These are phyloP conservation scores for Corbicula japonica DNA, from an alignment of 2,888 invertebrate species.

Conservation along the genomic window DNA sequence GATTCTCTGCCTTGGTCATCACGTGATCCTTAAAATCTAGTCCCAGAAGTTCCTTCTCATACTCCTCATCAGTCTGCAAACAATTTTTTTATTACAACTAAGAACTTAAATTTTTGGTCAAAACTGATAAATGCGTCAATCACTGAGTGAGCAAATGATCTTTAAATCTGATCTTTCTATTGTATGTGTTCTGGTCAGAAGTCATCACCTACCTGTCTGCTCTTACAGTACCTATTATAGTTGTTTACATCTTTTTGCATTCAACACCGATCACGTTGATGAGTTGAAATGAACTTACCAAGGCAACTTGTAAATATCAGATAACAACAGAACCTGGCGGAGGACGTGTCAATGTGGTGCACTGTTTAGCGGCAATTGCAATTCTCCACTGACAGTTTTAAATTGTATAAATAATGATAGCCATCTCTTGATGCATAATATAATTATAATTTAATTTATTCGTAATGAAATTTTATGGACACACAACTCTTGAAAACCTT, in stretches of 20 bases:
- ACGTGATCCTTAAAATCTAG: background rate
- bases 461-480: background rate
- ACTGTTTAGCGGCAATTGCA: no score
- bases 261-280: no score
- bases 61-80: slow-evolving; percentile 3
- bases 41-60: background rate
- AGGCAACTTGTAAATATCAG: no score
- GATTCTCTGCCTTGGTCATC: no score
- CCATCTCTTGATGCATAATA: background rate
- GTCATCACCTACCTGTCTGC: background rate
- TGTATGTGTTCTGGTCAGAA: background rate
- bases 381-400: no score
- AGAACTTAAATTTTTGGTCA: no score
- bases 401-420: background rate
- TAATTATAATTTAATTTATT: background rate
- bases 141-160: no score
- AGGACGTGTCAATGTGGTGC: no score
- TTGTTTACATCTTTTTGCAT: background rate
- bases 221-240: background rate
- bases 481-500: background rate
- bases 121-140: no score
- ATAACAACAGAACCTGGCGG: no score
- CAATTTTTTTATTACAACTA: no score
- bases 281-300: no score
- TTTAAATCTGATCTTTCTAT: background rate